Base-by-base conservation (phyloP, 2,888 invertebrate genomes). In the Sipunculus nudus region DNA sequence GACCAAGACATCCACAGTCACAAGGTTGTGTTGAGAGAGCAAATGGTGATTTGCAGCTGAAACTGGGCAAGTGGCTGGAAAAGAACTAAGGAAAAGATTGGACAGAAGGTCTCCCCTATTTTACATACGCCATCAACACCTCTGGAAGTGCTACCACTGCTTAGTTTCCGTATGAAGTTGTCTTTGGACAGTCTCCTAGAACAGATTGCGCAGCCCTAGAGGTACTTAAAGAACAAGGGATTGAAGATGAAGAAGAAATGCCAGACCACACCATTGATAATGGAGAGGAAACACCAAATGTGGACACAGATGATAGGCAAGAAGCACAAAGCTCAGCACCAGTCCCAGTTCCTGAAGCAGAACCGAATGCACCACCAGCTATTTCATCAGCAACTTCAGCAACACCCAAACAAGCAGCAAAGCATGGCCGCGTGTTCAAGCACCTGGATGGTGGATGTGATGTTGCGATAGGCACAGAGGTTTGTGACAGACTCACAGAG, bases 41-140 rank as follows among this genome's bases (percentile, higher is more conserved):
- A 35, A 35, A 35, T 35, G 13, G 35, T 35, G 35, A 35, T 35
- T 16, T 35, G 3, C 52, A 52, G 26, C 8, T 38, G 1, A 52
- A 38, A 39, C 5, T 52, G 19, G 52, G 40, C 1, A 52, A 52
- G 38, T 39, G 52, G 39, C 2, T 21, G 28, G 52, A 52, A 23
- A 25, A 3, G 26, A 52, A 52, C 39, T n/a, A n/a, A n/a, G 26
- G n/a, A 32, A 16, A 2, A 3, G 3, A 2, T 38, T 39, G 35
- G 39, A 10, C 13, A 21, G 8, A 25, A 23, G 28, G 39, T 2
- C n/a, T 39, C 28, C 28, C 28, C 23, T 26, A 32, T 25, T 0
- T 43, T 10, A 8, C 8, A 35, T 16, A 35, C 35, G 10, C 35
- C 8, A 35, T 35, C 35, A 35, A 35, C 16, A 35, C 35, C 16